phyloP scores from a whole-genome alignment of 2,888 invertebrate genomes.

The Brachyopa scutellaris region DNA sequence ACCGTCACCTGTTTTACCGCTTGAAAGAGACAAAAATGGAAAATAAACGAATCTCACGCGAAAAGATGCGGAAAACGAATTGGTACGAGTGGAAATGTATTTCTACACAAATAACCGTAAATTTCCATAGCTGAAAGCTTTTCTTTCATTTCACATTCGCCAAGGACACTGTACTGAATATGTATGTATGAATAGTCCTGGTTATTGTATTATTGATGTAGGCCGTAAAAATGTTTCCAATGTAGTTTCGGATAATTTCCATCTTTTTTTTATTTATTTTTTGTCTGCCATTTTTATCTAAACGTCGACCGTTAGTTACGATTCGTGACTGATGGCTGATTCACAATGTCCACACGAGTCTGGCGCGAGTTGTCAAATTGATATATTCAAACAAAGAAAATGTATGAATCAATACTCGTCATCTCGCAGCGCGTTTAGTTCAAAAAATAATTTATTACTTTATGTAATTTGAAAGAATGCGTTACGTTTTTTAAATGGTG shows the following conservation, averaged over 20 bases:
- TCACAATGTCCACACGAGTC: too few relatives aligned
- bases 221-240: constrained; percentile 14
- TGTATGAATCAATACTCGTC: too few relatives aligned
- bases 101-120: constrained; percentile 61
- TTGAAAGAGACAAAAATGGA: neutral
- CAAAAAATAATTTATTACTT: too few relatives aligned
- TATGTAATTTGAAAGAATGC: too few relatives aligned
- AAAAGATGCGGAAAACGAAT: constrained; percentile 28
- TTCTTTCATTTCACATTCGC: constrained; percentile 9
- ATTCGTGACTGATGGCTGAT: too few relatives aligned
- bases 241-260: constrained; percentile 22
- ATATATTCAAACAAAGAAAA: too few relatives aligned
- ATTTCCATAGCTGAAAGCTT: constrained; percentile 19
- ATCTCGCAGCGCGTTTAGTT: too few relatives aligned
- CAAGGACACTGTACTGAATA: too few relatives aligned
- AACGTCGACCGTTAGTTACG: too few relatives aligned
- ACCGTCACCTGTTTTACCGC: neutral
- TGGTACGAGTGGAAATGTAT: constrained; percentile 35
- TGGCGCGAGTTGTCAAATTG: too few relatives aligned
- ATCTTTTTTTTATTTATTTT: constrained; percentile 10
- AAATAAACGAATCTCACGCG: constrained; percentile 28
- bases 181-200: too few relatives aligned
- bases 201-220: constrained; percentile 49
- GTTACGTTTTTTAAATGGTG: too few relatives aligned
- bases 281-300: neutral